Evolutionary conservation across 2,113 vertebrate genomes (phyloP), one percentile per base, ranked within the genome.

Genomic region (Colistium nudipinnis): DNA sequence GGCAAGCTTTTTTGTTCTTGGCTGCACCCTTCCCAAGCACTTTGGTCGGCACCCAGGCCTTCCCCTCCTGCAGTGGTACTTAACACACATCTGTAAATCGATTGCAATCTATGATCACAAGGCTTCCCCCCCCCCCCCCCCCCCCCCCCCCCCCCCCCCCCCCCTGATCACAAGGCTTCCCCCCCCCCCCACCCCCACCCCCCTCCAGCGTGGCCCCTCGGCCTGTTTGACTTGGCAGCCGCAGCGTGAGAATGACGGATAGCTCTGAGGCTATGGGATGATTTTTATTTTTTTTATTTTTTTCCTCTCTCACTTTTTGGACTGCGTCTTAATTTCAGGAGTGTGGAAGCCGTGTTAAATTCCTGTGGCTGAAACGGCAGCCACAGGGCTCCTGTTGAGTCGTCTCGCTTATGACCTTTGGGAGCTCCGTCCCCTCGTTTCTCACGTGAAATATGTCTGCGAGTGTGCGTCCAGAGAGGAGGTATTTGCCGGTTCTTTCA

Each of bases 201-300:
- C n/a, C n/a, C n/a, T n/a, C n/a, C 31, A 19, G 54, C 13, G 19
- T 33, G 31, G 74, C 75, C n/a, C 16, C 7, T 47, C 4, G 3
- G 47, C 71, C 24, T 24, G 24, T 90, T 93, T 90, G 41, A 63
- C 49, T 90, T 92, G 90, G 91, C 88, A 17, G 61, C 17, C 11
- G 4, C 35, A 5, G 75, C 78, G 78, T 80, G 70, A 87, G 87
- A 78, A 64, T 87, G 85, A 89, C 67, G 69, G 74, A 91, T 82
- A 60, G 64, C 47, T 59, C 62, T 73, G 30, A 75, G 75, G 76
- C 70, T n/a, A 70, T 44, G 24, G 54, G 61, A 52, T 88, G 83
- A 78, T 87, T 86, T 90, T 85, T 88, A 84, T 87, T 84, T 92
- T 90, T 84, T 68, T 83, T n/a, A n/a, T n/a, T n/a, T n/a, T n/a